Conservation (phyloP, 2,888 invertebrate species). For the Drosophila monieri region DNA sequence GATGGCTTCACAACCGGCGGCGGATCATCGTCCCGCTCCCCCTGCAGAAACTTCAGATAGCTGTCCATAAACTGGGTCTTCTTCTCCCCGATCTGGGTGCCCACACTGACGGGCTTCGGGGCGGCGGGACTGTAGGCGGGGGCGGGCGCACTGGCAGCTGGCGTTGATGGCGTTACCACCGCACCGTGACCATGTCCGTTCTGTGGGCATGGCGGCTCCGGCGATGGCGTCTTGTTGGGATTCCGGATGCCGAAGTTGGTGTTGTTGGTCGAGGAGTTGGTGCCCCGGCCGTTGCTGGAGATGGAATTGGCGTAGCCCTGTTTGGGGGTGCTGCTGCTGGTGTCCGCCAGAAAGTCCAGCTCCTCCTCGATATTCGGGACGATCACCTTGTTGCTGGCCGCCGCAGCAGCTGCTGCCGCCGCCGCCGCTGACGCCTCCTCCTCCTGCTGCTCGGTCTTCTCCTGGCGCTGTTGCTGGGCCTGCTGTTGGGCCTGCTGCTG, state of each 20-base stretch:
- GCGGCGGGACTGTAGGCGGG: slow-evolving; percentile 58
- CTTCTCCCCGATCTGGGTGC: slow-evolving; percentile 81
- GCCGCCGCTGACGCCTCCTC: slow-evolving; percentile 67
- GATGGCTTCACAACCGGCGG: slow-evolving; percentile 86
- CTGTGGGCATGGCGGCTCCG: slow-evolving; percentile 84
- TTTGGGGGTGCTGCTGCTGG: slow-evolving; percentile 68
- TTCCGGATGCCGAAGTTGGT: slow-evolving; percentile 82
- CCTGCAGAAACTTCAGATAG: slow-evolving; percentile 90
- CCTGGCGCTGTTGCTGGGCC: slow-evolving; percentile 71
- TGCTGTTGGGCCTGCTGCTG: slow-evolving; percentile 69
- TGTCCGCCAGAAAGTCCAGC: slow-evolving; percentile 89
- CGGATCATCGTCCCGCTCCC: slow-evolving; percentile 92
- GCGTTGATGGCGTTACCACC: slow-evolving; percentile 17
- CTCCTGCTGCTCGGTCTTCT: slow-evolving; percentile 64
- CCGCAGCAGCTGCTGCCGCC: slow-evolving; percentile 64
- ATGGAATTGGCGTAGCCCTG: slow-evolving; percentile 79
- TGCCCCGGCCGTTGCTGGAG: slow-evolving; percentile 63
- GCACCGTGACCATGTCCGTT: slow-evolving; percentile 40
- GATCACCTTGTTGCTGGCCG: slow-evolving; percentile 90
- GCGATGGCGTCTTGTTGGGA: slow-evolving; percentile 84
- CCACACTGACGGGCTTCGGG: slow-evolving; percentile 79
- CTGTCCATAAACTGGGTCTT: slow-evolving; percentile 92
- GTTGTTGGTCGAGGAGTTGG: slow-evolving; percentile 76
- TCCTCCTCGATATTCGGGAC: slow-evolving; percentile 96
- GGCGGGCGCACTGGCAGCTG: slow-evolving; percentile 15